These are phyloP conservation scores for Acholoe squamosa DNA, from an alignment of 2,888 invertebrate species.

Conservation along the genomic window DNA sequence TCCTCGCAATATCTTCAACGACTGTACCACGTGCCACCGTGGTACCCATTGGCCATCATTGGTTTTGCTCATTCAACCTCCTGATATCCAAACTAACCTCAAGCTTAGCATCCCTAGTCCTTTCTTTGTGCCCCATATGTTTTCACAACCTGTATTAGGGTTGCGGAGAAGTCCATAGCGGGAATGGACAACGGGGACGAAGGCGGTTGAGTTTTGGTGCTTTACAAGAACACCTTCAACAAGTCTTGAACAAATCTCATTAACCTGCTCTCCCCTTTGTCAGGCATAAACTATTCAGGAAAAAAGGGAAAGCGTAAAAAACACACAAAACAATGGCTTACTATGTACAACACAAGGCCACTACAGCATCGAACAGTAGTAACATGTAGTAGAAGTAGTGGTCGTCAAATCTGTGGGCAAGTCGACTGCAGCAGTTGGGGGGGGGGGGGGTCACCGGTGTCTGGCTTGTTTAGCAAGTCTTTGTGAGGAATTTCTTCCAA, in stretches of 20 bases:
- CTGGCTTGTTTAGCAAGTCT: not conserved
- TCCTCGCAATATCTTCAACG: too few relatives aligned
- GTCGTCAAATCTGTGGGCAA: constrained; percentile 30
- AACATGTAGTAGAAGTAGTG: not conserved
- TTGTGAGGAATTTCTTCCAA: constrained; percentile 47
- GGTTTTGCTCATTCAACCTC: too few relatives aligned
- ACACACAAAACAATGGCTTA: constrained; percentile 23
- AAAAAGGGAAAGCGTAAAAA: not conserved
- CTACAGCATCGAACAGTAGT: not conserved
- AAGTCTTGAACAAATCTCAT: constrained; percentile 8
- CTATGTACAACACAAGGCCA: constrained; percentile 9
- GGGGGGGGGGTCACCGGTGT: constrained; percentile 20
- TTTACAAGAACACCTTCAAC: not conserved
- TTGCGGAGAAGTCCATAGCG: too few relatives aligned
- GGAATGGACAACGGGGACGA: too few relatives aligned
- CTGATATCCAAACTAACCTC: too few relatives aligned
- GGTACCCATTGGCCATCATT: too few relatives aligned
- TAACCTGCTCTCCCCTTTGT: not conserved
- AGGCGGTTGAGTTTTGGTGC: not conserved
- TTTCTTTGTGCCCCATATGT: too few relatives aligned
- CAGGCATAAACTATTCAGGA: not conserved
- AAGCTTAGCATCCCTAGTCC: too few relatives aligned
- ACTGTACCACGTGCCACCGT: too few relatives aligned
- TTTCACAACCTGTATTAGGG: too few relatives aligned
- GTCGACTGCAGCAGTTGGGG: constrained; percentile 36